These are phyloP conservation scores for Xenopus laevis DNA, from an alignment of 2,113 vertebrate species.

Conservation along the genomic window DNA sequence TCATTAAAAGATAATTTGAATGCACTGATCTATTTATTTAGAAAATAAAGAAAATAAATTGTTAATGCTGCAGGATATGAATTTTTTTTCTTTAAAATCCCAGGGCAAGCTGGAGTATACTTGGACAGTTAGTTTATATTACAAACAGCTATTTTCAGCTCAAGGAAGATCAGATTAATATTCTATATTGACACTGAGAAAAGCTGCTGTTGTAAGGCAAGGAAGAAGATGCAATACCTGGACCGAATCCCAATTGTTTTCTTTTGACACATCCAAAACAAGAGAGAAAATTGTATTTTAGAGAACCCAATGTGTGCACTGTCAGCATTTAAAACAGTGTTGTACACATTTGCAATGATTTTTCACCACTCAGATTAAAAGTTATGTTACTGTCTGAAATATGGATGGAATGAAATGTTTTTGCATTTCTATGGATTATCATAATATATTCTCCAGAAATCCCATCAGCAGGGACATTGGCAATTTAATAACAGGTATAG, in stretches of 20 bases:
- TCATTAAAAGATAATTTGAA: constrained; percentile 55
- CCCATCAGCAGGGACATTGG: too few relatives aligned
- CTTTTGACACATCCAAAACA: constrained; percentile 2
- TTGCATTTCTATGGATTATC: not conserved
- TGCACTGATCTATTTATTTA: constrained; percentile 50
- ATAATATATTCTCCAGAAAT: not conserved
- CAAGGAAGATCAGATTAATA: not conserved
- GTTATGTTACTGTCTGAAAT: constrained; percentile 2
- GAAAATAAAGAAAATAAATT: constrained; percentile 54
- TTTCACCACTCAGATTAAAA: not conserved
- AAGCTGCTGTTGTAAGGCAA: not conserved
- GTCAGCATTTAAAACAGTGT: not conserved
- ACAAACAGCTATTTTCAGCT: constrained; percentile 7
- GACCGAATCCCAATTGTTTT: constrained; percentile 4
- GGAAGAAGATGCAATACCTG: not conserved
- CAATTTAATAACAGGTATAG: too few relatives aligned
- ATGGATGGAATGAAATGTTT: not conserved
- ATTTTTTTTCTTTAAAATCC: constrained; percentile 44
- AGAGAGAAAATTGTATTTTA: constrained; percentile 3
- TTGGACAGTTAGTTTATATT: constrained; percentile 5
- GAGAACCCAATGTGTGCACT: not conserved
- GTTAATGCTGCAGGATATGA: constrained; percentile 52
- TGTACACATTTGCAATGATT: constrained; percentile 4
- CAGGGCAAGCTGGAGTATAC: constrained; percentile 38
- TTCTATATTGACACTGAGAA: not conserved